Evolutionary conservation across 2,888 invertebrate species (phyloP).

Genomic region (Calephelis perditalis): DNA sequence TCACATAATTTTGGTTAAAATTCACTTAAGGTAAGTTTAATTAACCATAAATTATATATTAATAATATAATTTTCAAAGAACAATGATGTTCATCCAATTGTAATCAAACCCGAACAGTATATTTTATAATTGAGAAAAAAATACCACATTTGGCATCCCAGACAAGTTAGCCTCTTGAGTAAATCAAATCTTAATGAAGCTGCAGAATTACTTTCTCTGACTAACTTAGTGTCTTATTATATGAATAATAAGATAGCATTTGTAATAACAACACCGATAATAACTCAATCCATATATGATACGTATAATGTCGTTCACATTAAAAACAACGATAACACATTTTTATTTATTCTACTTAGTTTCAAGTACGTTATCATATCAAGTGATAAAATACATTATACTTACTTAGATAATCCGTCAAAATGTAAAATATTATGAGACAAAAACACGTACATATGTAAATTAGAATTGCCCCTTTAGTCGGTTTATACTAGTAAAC

Average conservation of each 20-base stretch:
- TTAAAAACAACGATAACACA: constrained; percentile 23
- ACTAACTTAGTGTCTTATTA: constrained; percentile 21
- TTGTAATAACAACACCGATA: constrained; percentile 26
- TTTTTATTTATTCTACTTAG: constrained; percentile 29
- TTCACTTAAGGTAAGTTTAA: no score
- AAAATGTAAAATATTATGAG: constrained; percentile 22
- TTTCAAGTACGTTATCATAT: constrained; percentile 24
- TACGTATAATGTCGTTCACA: constrained; percentile 27
- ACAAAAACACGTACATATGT: constrained; percentile 20
- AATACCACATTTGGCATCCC: constrained; percentile 24
- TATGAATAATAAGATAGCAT: constrained; percentile 25
- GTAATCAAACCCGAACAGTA: constrained; percentile 25
- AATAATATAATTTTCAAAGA: constrained; percentile 27
- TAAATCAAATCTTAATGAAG: constrained; percentile 17
- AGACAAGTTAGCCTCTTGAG: constrained; percentile 24
- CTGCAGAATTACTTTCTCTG: constrained; percentile 21
- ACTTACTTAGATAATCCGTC: constrained; percentile 21
- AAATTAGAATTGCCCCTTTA: constrained; percentile 26
- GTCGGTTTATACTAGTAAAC: constrained; percentile 26
- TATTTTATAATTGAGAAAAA: constrained; percentile 24
- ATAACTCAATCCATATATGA: constrained; percentile 24
- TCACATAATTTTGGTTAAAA: no score
- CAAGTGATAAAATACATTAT: no score
- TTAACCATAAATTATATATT: constrained; percentile 27
- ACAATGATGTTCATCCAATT: constrained; percentile 28